A percentile compares a stretch with the other conserved stretches of the same genome.
Evolutionary conservation across 2,113 vertebrate genomes (phyloP).

Genomic region (Rhadina sibilatrix): DNA sequence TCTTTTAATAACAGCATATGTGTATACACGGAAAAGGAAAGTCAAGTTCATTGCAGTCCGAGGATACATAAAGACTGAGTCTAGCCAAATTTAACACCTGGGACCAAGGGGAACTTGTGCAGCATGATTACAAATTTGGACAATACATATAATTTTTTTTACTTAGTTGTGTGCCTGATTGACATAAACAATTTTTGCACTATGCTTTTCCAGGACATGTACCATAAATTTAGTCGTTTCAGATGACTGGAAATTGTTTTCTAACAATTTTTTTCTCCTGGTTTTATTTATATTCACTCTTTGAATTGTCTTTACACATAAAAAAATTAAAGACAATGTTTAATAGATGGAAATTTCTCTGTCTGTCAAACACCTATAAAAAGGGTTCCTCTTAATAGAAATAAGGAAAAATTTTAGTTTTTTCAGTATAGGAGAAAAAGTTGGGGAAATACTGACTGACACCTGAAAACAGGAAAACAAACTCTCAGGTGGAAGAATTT

Average conservation of each 20-base stretch:
- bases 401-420: neutral
- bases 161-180: neutral
- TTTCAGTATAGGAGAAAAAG: neutral
- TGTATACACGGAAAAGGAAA: neutral
- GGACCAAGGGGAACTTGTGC: neutral
- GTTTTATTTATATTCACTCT: neutral
- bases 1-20: neutral
- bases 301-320: neutral
- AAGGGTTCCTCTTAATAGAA: neutral
- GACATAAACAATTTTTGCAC: neutral
- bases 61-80: neutral
- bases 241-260: neutral
- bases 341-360: neutral
- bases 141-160: neutral
- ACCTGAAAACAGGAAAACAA: neutral
- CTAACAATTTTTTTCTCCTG: neutral
- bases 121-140: neutral
- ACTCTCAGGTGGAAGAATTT: neutral
- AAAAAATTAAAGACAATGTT: neutral
- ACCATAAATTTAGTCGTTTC: neutral
- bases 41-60: neutral
- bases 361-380: neutral
- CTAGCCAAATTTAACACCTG: neutral
- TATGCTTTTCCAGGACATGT: neutral
- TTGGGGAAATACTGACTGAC: neutral